A percentile compares a stretch with the other conserved stretches of the same genome.
Conservation (phyloP, 2,888 invertebrate species). For the Glyphotaelius pellucidus region DNA sequence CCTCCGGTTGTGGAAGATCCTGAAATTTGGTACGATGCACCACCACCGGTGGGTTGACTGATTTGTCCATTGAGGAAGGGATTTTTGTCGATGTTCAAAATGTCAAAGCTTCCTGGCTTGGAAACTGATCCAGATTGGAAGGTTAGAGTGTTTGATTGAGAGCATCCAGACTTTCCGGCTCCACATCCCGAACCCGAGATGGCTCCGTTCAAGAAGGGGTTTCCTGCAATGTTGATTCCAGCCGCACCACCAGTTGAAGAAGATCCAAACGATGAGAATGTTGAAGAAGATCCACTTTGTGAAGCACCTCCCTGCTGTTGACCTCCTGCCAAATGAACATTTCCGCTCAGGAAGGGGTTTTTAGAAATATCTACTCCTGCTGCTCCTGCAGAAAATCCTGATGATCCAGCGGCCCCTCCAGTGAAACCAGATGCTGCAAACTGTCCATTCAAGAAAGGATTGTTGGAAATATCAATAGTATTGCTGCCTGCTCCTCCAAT, state of each 20-base stretch:
- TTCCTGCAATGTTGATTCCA: slow-evolving; percentile 67
- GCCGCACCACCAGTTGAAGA: slow-evolving; percentile 48
- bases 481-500: slow-evolving; percentile 57
- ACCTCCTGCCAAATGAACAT: slow-evolving; percentile 66
- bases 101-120: slow-evolving; percentile 66
- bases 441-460: slow-evolving; percentile 70
- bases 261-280: slow-evolving; percentile 15
- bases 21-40: slow-evolving; percentile 32
- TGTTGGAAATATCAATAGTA: slow-evolving; percentile 68
- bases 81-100: slow-evolving; percentile 71
- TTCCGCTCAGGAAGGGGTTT: slow-evolving; percentile 72
- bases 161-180: slow-evolving; percentile 57
- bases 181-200: slow-evolving; percentile 64
- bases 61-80: slow-evolving; percentile 70
- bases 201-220: slow-evolving; percentile 69
- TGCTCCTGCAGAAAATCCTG: slow-evolving; percentile 59
- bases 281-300: slow-evolving; percentile 10
- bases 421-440: slow-evolving; percentile 61
- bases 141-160: slow-evolving; percentile 50
- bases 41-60: slow-evolving; percentile 5
- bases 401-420: slow-evolving; percentile 44
- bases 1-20: slow-evolving; percentile 49
- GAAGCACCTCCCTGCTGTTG: not conserved
- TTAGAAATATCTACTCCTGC: slow-evolving; percentile 68
- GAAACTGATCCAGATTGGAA: slow-evolving; percentile 60